phyloP scores from a whole-genome alignment of 1,140 invertebrate genomes.

The Platyura marginata region DNA sequence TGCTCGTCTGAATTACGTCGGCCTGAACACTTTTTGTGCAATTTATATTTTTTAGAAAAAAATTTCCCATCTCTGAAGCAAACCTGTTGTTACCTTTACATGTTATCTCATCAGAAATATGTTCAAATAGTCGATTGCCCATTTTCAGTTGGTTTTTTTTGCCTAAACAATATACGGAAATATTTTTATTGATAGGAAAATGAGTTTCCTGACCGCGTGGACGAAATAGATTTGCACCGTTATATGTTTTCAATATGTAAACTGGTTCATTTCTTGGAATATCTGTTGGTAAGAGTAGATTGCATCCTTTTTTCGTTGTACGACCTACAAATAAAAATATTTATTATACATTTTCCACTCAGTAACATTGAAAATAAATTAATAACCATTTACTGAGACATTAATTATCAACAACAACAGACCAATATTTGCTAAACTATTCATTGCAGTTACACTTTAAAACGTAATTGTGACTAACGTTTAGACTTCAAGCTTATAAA shows the following conservation, averaged over 20 bases:
- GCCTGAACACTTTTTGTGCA: not conserved
- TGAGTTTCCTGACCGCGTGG: not conserved
- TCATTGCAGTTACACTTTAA: too few relatives aligned
- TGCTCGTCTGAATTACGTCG: not conserved
- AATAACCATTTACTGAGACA: too few relatives aligned
- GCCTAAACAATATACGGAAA: not conserved
- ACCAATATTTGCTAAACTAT: too few relatives aligned
- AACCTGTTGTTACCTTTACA: not conserved
- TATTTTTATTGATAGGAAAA: not conserved
- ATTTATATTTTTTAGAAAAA: not conserved
- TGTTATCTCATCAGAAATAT: not conserved
- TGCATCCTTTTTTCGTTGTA: not conserved
- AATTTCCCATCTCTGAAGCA: not conserved
- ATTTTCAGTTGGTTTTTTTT: not conserved
- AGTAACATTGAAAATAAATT: too few relatives aligned
- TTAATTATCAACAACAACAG: too few relatives aligned
- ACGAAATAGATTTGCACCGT: not conserved
- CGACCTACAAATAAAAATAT: too few relatives aligned
- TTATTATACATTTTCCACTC: too few relatives aligned
- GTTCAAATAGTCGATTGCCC: not conserved
- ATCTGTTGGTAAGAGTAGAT: not conserved
- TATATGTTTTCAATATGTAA: not conserved
- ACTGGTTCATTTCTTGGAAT: slow-evolving; percentile 1
- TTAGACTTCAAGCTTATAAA: too few relatives aligned
- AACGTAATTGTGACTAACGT: too few relatives aligned